Evolutionary conservation across 2,113 vertebrate species (phyloP), one percentile per base, ranked within the genome.

Genomic region (Hemiscyllium ocellatum): DNA sequence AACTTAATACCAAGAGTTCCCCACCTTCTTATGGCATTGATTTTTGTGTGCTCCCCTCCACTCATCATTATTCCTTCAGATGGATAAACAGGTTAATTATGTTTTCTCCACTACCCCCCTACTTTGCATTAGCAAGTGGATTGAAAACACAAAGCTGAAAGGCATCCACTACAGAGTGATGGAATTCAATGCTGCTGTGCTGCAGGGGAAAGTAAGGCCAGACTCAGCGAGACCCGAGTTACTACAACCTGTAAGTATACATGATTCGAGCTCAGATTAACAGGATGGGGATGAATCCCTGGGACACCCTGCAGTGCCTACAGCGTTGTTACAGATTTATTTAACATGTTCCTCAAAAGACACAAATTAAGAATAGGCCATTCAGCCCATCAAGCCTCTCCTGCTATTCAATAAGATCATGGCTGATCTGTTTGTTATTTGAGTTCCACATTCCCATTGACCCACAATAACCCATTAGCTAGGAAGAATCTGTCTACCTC

Each of bases 161-260:
- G 97, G 98, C 95, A 99, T 99, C 96, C 98, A 97, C 94, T 99
- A 98, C 96, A 99, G 98, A 96, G 97, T 99, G 3, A 96, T 99
- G 96, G 99, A 99, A 96, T 99, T 99, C 97, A 99, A 99, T 96
- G 98, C 99, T 0, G 97, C 98, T 97, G 98, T 99, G 37, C 97
- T 99, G 13, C 98, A 97, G 97, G 98, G 98, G 96, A 99, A 99
- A 97, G 98, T 99, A 96, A 98, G 98, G 96, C 98, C 98, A 22
- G 98, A 99, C 96, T 98, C 99, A 0, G 97, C 98, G 0, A 97
- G 98, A 70, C 99, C 99, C 2, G 99, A 99, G n/a, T 97, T 99
- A 65, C 97, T 99, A 19, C 99, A 99, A 96, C 99, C 99, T 52
- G 99, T 99, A 96, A 99, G 99, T 98, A 96, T 78, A 89, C 0